These are phyloP conservation scores for Eurytoma californica DNA, from an alignment of 2,888 invertebrate genomes.

Conservation along the genomic window DNA sequence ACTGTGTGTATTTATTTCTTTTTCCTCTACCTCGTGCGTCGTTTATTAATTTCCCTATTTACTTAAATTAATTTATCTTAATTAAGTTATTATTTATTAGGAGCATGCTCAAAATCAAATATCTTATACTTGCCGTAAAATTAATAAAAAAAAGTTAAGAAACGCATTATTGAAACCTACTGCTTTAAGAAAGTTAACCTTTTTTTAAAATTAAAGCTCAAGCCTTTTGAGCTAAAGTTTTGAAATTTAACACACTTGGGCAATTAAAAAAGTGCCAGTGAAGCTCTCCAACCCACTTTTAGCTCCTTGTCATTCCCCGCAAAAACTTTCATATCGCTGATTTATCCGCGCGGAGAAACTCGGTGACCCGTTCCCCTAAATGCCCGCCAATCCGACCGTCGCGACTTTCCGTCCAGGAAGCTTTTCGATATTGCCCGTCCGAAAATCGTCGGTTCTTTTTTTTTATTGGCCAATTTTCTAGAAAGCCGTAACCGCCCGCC, in stretches of 20 bases:
- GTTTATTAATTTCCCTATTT: not conserved
- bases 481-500: slow-evolving; percentile 37
- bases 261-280: slow-evolving; percentile 27
- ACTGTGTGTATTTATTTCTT: not conserved
- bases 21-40: not conserved
- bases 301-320: slow-evolving; percentile 25
- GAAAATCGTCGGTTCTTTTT: slow-evolving; percentile 41
- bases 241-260: slow-evolving; percentile 32
- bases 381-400: not conserved
- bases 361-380: slow-evolving; percentile 33
- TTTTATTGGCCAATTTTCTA: slow-evolving; percentile 51
- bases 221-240: not conserved
- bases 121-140: too few relatives aligned
- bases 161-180: too few relatives aligned
- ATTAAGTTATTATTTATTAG: not conserved
- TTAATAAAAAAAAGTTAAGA: too few relatives aligned
- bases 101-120: too few relatives aligned
- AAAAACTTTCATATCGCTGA: slow-evolving; percentile 49
- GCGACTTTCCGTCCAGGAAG: slow-evolving; percentile 41
- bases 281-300: slow-evolving; percentile 38
- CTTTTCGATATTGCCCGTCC: slow-evolving; percentile 21
- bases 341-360: slow-evolving; percentile 52
- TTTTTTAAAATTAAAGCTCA: too few relatives aligned
- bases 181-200: too few relatives aligned
- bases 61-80: too few relatives aligned